phyloP scores from a whole-genome alignment of 2,888 invertebrate genomes.

The Periphyllus acericola region DNA sequence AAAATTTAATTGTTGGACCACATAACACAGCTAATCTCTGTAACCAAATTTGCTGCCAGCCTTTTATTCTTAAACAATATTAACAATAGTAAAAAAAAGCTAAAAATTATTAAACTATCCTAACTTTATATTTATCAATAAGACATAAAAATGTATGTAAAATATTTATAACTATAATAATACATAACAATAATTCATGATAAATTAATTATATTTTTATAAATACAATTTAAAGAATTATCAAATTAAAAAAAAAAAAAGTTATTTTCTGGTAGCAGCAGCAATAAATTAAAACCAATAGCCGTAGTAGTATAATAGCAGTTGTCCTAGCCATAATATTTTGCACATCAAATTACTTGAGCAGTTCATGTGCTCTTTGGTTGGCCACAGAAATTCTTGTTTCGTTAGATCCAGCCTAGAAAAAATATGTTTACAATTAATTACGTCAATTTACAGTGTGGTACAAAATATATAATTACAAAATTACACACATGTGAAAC shows the following conservation, averaged over 20 bases:
- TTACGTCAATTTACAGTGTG: neutral
- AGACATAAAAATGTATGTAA: conserved; percentile 58
- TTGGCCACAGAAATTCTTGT: conserved; percentile 96
- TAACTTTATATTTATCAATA: conserved; percentile 38
- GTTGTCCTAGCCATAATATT: conserved; percentile 25
- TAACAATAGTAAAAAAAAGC: conserved; percentile 50
- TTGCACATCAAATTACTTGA: conserved; percentile 73
- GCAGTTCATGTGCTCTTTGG: conserved; percentile 94
- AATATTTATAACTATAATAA: conserved; percentile 57
- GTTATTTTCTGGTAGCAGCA: conserved; percentile 41
- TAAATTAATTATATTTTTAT: conserved; percentile 40
- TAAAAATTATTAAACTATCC: conserved; percentile 28
- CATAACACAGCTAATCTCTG: conserved; percentile 47
- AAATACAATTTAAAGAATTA: conserved; percentile 56
- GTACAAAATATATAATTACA: no score
- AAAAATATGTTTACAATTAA: conserved; percentile 49
- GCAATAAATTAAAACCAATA: conserved; percentile 30
- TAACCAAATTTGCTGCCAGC: conserved; percentile 52
- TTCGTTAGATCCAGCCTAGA: conserved; percentile 89
- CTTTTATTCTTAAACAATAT: conserved; percentile 52
- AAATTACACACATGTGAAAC: no score
- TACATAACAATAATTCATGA: conserved; percentile 55
- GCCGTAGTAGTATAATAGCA: conserved; percentile 22
- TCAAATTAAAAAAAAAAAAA: conserved; percentile 34
- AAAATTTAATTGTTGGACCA: conserved; percentile 50